Conservation (phyloP, 2,888 invertebrate genomes). For the Meteorus colon region DNA sequence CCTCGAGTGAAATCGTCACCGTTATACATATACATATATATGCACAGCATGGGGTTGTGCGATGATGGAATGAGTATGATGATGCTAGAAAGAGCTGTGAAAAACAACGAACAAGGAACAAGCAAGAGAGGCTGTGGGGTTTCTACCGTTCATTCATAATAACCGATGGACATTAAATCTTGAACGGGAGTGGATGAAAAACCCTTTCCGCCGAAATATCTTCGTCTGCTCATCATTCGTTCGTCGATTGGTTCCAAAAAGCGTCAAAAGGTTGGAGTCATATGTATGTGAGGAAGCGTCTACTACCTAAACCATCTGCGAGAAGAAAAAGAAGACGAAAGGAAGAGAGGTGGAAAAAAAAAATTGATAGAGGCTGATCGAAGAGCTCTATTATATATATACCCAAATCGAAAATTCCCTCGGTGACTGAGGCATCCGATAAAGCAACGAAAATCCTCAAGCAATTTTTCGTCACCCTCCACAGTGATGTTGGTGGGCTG, state of each 20-base stretch:
- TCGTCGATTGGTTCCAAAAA: background rate
- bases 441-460: constrained; percentile 57
- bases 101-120: background rate
- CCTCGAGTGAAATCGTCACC: constrained; percentile 46
- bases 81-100: background rate
- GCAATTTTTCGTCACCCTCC: constrained; percentile 60
- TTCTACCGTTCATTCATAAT: constrained; percentile 66
- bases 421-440: constrained; percentile 12
- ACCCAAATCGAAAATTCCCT: constrained; percentile 42
- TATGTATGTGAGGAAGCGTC: background rate
- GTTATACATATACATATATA: constrained; percentile 1
- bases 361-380: constrained; percentile 9
- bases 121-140: constrained; percentile 41
- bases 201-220: constrained; percentile 55
- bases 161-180: constrained; percentile 71
- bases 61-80: constrained; percentile 15
- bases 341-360: background rate
- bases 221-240: background rate
- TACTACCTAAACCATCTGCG: background rate
- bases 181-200: constrained; percentile 62
- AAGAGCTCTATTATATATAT: constrained; percentile 2
- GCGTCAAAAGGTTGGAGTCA: background rate
- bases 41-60: constrained; percentile 33
- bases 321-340: background rate
- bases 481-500: constrained; percentile 8